Evolutionary conservation across 2,888 invertebrate species (phyloP).

Genomic region (Coronaproctus castanopsis): DNA sequence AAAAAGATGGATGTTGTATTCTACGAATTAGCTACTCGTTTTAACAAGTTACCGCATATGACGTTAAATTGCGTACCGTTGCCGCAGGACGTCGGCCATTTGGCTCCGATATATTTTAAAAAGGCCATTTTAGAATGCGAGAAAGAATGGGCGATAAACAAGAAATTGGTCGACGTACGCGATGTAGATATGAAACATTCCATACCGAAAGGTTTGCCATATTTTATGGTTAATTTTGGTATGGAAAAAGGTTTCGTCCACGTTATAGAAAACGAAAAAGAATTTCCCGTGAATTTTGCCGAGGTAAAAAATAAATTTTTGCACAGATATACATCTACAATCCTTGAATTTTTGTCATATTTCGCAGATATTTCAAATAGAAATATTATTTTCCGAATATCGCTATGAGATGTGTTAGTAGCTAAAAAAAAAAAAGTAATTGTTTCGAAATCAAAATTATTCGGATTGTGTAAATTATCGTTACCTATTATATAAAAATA

Average conservation of each 20-base stretch:
- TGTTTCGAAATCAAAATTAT: too few species aligned
- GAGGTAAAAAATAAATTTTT: slow-evolving; percentile 48
- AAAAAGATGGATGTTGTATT: slow-evolving; percentile 65
- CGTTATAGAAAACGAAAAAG: slow-evolving; percentile 79
- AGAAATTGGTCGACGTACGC: slow-evolving; percentile 57
- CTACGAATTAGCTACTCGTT: slow-evolving; percentile 63
- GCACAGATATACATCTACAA: background rate
- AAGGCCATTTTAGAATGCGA: slow-evolving; percentile 92
- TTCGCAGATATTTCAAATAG: background rate
- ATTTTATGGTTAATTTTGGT: slow-evolving; percentile 87
- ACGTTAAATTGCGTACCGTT: slow-evolving; percentile 74
- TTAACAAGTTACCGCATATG: slow-evolving; percentile 63
- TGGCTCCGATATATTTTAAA: slow-evolving; percentile 68
- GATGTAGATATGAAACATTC: slow-evolving; percentile 53
- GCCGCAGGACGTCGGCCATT: slow-evolving; percentile 58
- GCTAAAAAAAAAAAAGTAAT: too few species aligned
- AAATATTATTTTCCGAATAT: background rate
- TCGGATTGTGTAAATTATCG: too few species aligned
- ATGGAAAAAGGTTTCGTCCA: slow-evolving; percentile 83
- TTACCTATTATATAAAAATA: too few species aligned
- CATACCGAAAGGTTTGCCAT: slow-evolving; percentile 82
- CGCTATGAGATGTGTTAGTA: background rate
- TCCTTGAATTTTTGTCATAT: background rate
- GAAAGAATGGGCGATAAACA: slow-evolving; percentile 85
- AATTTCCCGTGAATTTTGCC: slow-evolving; percentile 76